These are phyloP conservation scores for Ara ararauna DNA, from an alignment of 2,797 vertebrate species.

Conservation along the genomic window DNA sequence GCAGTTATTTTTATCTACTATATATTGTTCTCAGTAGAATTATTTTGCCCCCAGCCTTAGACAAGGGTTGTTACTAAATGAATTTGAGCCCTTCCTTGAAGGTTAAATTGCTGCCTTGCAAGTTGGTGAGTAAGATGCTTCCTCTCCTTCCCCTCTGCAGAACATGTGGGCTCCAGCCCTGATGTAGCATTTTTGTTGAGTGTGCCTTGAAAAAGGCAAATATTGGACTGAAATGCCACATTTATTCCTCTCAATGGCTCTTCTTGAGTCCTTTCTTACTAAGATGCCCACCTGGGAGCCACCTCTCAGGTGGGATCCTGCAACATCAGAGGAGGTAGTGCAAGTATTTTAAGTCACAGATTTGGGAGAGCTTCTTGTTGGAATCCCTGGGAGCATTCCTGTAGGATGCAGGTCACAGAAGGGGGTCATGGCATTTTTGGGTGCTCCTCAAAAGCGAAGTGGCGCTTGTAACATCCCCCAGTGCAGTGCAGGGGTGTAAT, in stretches of 20 bases:
- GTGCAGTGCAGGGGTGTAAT: not conserved
- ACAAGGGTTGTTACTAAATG: conserved; percentile 8
- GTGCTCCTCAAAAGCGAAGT: not conserved
- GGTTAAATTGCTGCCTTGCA: conserved; percentile 4
- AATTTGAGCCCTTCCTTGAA: not conserved
- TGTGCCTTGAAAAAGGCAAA: not conserved
- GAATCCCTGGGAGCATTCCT: not conserved
- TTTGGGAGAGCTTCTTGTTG: not conserved
- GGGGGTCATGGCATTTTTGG: not conserved
- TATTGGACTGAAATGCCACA: not conserved
- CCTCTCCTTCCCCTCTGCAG: not conserved
- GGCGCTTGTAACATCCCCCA: too few relatives aligned
- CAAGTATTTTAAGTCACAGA: not conserved
- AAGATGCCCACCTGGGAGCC: not conserved
- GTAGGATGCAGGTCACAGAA: not conserved
- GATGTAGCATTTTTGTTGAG: not conserved
- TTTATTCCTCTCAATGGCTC: not conserved
- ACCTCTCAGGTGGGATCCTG: not conserved
- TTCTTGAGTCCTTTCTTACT: not conserved
- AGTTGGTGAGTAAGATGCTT: not conserved
- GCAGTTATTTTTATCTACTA: conserved; percentile 46
- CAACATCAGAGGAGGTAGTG: not conserved
- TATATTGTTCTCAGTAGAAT: conserved; percentile 37
- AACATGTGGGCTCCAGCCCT: not conserved
- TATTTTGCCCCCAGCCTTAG: conserved; percentile 6